Evolutionary conservation across 1,140 invertebrate genomes (phyloP).

Genomic region (Homalodisca vitripennis): DNA sequence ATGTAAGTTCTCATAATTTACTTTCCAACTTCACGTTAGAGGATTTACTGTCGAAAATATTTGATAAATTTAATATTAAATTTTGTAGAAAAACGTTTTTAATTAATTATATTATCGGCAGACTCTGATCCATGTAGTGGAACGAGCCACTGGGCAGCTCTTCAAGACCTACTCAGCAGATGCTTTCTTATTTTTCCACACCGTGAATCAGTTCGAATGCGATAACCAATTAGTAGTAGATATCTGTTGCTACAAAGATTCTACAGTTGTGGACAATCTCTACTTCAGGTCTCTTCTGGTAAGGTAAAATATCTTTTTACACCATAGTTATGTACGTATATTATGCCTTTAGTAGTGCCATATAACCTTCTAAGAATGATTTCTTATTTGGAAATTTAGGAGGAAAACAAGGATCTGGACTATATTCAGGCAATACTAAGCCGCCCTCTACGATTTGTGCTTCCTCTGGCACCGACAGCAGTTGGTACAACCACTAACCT

Average conservation of each 20-base stretch:
- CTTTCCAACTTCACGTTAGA: too few species aligned
- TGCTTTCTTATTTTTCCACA: conserved; percentile 82
- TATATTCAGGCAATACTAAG: conserved; percentile 77
- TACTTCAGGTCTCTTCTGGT: conserved; percentile 77
- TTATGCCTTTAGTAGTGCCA: neutral
- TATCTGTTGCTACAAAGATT: conserved; percentile 78
- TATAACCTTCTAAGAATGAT: neutral
- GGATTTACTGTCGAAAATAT: too few species aligned
- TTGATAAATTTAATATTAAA: too few species aligned
- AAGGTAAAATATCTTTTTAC: conserved; percentile 34
- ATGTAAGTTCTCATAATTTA: too few species aligned
- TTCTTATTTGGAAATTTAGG: conserved; percentile 49
- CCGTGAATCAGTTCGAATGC: conserved; percentile 82
- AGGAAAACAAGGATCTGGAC: conserved; percentile 73
- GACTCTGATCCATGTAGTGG: conserved; percentile 73
- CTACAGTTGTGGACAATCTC: conserved; percentile 81
- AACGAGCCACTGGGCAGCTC: conserved; percentile 57
- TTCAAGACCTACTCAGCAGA: conserved; percentile 63
- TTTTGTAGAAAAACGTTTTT: too few species aligned
- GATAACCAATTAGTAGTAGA: conserved; percentile 71
- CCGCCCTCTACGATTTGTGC: conserved; percentile 67
- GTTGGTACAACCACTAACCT: conserved; percentile 7
- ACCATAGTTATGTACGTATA: neutral
- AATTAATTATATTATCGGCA: conserved; percentile 47
- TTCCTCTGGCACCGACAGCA: conserved; percentile 56